phyloP scores from a whole-genome alignment of 2,888 invertebrate genomes.

The Willowsia nigromaculata region DNA sequence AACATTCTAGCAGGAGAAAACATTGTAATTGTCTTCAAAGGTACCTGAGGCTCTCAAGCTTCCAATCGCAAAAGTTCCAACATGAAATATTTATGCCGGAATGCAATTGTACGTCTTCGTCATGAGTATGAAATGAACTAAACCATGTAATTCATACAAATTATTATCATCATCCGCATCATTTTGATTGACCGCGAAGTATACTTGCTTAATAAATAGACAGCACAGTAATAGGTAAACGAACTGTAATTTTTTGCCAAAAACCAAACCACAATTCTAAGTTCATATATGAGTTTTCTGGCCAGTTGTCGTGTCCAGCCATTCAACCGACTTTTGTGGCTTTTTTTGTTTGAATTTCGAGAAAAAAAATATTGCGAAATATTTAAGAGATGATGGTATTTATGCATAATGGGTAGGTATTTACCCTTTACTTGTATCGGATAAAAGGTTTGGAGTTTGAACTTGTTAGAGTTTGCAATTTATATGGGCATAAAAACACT shows the following conservation, averaged over 20 bases:
- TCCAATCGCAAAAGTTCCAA: no score
- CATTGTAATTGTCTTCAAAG: no score
- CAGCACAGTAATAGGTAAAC: slow-evolving; percentile 38
- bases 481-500: slow-evolving; percentile 27
- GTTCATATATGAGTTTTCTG: slow-evolving; percentile 45
- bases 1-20: no score
- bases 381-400: slow-evolving; percentile 19
- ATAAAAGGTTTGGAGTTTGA: background rate
- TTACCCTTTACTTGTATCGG: slow-evolving; percentile 1
- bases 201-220: slow-evolving; percentile 35
- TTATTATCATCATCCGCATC: slow-evolving; percentile 49
- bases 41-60: no score
- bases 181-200: slow-evolving; percentile 29
- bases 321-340: slow-evolving; percentile 49
- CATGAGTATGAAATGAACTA: background rate
- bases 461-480: slow-evolving; percentile 34
- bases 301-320: slow-evolving; percentile 21
- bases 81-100: no score
- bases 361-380: slow-evolving; percentile 15
- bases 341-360: slow-evolving; percentile 46
- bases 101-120: no score
- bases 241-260: slow-evolving; percentile 47
- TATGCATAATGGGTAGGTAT: slow-evolving; percentile 1
- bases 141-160: background rate
- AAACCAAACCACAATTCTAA: slow-evolving; percentile 39